Percentiles rank a stretch among this genome's conserved stretches.
phyloP scores from a whole-genome alignment of 2,888 invertebrate species.

The Entomobrya proxima region DNA sequence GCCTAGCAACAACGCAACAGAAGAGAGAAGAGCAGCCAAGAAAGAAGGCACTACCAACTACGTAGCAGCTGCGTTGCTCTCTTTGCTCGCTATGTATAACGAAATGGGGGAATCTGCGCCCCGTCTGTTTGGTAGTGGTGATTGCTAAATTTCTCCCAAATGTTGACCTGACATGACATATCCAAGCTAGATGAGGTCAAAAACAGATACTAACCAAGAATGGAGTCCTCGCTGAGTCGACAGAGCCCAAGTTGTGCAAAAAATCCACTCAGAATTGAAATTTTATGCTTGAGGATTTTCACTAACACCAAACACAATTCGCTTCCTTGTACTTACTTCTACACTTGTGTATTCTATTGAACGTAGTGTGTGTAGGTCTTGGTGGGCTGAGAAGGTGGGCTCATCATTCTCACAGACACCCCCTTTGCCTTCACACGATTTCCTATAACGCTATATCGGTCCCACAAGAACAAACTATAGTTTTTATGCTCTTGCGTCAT shows the following conservation, averaged over 20 bases:
- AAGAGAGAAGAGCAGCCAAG: conserved; percentile 48
- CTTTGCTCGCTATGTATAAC: conserved; percentile 52
- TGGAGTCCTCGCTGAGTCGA: conserved; percentile 70
- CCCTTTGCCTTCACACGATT: conserved; percentile 35
- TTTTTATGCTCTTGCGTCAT: not conserved
- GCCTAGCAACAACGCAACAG: conserved; percentile 62
- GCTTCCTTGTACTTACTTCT: conserved; percentile 62
- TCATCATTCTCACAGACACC: conserved; percentile 33
- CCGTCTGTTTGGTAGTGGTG: conserved; percentile 16
- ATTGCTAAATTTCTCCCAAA: conserved; percentile 40
- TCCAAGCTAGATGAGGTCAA: conserved; percentile 68
- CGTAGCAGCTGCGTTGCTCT: conserved; percentile 56
- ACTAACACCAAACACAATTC: conserved; percentile 72
- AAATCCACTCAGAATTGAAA: conserved; percentile 74
- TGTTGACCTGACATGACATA: conserved; percentile 67
- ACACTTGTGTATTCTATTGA: conserved; percentile 60
- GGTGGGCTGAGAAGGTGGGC: conserved; percentile 64
- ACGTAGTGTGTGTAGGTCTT: conserved; percentile 63
- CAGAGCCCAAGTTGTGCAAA: conserved; percentile 70
- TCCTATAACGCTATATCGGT: not conserved
- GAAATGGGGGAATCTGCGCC: conserved; percentile 64
- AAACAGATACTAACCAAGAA: conserved; percentile 73
- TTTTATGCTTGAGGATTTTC: conserved; percentile 74
- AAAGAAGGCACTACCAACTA: conserved; percentile 13
- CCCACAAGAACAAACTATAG: not conserved